A percentile compares a stretch with the other conserved stretches of the same genome.
phyloP scores from a whole-genome alignment of 2,797 vertebrate species.

The Luscinia megarhynchos region DNA sequence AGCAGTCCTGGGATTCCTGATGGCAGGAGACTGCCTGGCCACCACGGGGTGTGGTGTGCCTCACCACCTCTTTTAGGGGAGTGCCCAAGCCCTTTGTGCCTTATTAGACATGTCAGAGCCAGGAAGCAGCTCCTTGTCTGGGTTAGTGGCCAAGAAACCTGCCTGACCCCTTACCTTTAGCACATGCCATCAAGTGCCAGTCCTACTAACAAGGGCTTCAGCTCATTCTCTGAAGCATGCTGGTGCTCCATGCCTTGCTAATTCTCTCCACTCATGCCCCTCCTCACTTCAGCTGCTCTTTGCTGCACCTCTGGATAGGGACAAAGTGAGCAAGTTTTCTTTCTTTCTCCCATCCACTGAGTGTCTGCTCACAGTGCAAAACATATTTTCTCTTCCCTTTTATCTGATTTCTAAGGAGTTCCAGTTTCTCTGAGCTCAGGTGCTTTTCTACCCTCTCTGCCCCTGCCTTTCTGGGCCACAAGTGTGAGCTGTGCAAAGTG shows the following conservation, averaged over 20 bases:
- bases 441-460: not conserved
- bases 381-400: not conserved
- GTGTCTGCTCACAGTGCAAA: not conserved
- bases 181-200: not conserved
- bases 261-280: not conserved
- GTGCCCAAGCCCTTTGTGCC: not conserved
- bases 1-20: not conserved
- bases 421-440: not conserved
- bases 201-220: not conserved
- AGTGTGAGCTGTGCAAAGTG: not conserved
- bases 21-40: not conserved
- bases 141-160: not conserved
- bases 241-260: not conserved
- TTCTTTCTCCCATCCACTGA: not conserved
- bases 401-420: not conserved
- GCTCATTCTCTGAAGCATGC: not conserved
- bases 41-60: not conserved
- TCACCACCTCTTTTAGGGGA: not conserved
- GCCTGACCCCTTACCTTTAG: not conserved
- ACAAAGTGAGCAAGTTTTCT: not conserved
- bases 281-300: not conserved
- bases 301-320: not conserved
- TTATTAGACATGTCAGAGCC: not conserved
- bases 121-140: not conserved
- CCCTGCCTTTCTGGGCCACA: not conserved